Evolutionary conservation across 2,797 vertebrate genomes (phyloP).

Genomic region (Siniperca scherzeri): DNA sequence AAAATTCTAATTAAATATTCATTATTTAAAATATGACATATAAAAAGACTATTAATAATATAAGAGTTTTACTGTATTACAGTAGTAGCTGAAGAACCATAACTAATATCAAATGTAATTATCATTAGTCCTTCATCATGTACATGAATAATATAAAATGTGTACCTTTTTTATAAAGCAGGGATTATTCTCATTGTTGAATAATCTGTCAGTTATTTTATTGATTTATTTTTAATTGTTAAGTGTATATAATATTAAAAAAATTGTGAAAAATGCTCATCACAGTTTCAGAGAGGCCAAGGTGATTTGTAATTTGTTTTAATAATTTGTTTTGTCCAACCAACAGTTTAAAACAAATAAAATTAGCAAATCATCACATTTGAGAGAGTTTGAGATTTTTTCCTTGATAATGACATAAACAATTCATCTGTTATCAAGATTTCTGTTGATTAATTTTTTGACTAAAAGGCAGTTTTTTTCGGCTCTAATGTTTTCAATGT

Average conservation of each 20-base stretch:
- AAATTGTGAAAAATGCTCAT: no score
- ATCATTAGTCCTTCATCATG: background rate
- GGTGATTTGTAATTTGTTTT: background rate
- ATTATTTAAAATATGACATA: slow-evolving; percentile 42
- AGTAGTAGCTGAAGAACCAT: background rate
- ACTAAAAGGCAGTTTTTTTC: background rate
- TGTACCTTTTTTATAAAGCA: background rate
- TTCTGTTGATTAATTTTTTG: background rate
- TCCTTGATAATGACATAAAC: background rate
- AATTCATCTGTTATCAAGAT: background rate
- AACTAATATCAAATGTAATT: background rate
- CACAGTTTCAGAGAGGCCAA: background rate
- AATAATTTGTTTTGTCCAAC: background rate
- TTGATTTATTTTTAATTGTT: background rate
- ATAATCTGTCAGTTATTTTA: background rate
- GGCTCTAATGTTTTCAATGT: background rate
- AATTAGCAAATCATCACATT: background rate
- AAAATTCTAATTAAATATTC: slow-evolving; percentile 41
- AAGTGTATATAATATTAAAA: background rate
- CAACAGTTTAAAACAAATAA: background rate
- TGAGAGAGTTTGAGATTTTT: background rate
- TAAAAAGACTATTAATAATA: slow-evolving; percentile 34
- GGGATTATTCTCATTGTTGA: background rate
- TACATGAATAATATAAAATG: background rate
- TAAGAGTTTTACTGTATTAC: background rate